Base-by-base conservation (phyloP, 2,797 vertebrate genomes). In the Manis pentadactyla region DNA sequence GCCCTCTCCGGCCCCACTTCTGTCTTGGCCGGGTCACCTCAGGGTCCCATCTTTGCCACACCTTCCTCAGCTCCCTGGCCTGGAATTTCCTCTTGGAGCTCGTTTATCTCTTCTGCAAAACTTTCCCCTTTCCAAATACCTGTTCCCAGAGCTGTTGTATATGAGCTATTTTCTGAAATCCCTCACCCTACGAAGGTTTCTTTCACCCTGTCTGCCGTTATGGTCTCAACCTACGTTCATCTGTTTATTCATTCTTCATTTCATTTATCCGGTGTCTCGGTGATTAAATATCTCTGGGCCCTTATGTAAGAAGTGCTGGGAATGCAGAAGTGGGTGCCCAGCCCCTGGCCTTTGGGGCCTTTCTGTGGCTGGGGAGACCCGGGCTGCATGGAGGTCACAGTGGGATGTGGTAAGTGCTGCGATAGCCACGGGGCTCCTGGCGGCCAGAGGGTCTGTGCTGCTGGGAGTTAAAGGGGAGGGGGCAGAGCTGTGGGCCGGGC, bases 361-460 rank as follows among this genome's bases (percentile, higher is more conserved):
- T 18, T 4, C 14, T 21, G 29, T 10, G 6, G 23, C 31, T 34
- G 42, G 79, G 59, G 27, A 83, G 51, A 37, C 17, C 17, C 15
- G 2, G 0, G 2, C 59, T 9, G 3, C 17, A 4, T 10, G 10
- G n/a, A 37, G 29, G 34, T 4, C 11, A 11, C n/a, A 10, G 6
- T 11, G n/a, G 73, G 39, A 6, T 19, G 1, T 10, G 59, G 3
- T 21, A 8, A 39, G 31, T 27, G 46, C 11, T 1, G 23, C 13
- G 18, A 31, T 5, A 46, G 7, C 27, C 29, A 31, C 10, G n/a
- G 49, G 4, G 23, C n/a, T 31, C 29, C 15, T 4, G 71, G 25
- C 34, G 1, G 34, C 9, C 6, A 17, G n/a, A 39, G 27, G 29
- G n/a, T 49, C 13, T 5, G 18, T 39, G 14, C 14, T 34, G 49